These are phyloP conservation scores for Epiblema foenella DNA, from an alignment of 2,888 invertebrate species.

Conservation along the genomic window DNA sequence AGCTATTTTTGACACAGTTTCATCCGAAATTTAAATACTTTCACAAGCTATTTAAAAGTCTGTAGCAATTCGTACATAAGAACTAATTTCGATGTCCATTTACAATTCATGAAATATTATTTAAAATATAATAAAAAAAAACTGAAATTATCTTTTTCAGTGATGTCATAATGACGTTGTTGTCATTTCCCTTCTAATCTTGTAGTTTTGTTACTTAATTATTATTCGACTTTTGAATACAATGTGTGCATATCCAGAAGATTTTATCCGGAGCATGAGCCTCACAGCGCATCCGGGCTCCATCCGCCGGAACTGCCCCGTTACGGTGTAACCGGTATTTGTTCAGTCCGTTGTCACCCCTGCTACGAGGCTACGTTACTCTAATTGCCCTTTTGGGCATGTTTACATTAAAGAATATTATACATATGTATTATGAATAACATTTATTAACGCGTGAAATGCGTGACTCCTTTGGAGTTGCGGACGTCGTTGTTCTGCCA, in stretches of 20 bases:
- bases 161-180: neutral
- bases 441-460: too few relatives aligned
- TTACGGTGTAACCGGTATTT: constrained; percentile 46
- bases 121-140: too few relatives aligned
- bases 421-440: neutral
- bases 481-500: too few relatives aligned
- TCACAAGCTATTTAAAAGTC: too few relatives aligned
- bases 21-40: too few relatives aligned
- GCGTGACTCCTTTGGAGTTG: too few relatives aligned
- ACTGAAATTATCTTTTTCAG: neutral
- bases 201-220: neutral
- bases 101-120: too few relatives aligned
- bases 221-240: neutral
- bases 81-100: too few relatives aligned
- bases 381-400: constrained; percentile 2
- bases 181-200: too few relatives aligned
- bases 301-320: constrained; percentile 53
- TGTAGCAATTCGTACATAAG: too few relatives aligned
- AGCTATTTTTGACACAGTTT: too few relatives aligned
- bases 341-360: constrained; percentile 33
- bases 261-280: neutral
- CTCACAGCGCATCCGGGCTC: constrained; percentile 48
- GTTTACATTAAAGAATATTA: neutral
- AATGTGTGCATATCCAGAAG: constrained; percentile 19
- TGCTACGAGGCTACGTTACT: neutral